Evolutionary conservation across 1,140 invertebrate genomes (phyloP).

Genomic region (Papilio polyxenes): DNA sequence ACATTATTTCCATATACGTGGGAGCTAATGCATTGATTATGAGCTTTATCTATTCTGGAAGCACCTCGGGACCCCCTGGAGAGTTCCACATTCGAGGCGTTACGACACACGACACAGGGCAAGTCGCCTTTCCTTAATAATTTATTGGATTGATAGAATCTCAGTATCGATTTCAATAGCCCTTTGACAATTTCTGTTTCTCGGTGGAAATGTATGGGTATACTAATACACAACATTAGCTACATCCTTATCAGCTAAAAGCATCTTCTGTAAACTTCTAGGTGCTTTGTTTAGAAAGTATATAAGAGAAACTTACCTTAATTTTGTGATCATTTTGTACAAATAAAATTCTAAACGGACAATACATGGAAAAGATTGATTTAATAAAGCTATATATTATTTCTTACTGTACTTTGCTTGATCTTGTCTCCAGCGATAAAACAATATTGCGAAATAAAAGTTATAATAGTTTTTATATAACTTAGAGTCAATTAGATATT

Average conservation of each 20-base stretch:
- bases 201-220: background rate
- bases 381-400: background rate
- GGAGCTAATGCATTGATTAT: slow-evolving; percentile 55
- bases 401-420: background rate
- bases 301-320: background rate
- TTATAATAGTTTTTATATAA: slow-evolving; percentile 38
- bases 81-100: slow-evolving; percentile 43
- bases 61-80: slow-evolving; percentile 38
- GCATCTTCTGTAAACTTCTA: too few species aligned
- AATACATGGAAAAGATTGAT: background rate
- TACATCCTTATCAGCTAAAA: background rate
- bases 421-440: slow-evolving; percentile 5
- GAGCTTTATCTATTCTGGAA: slow-evolving; percentile 49
- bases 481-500: slow-evolving; percentile 27
- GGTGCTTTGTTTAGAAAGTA: background rate
- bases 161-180: slow-evolving; percentile 42
- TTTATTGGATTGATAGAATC: slow-evolving; percentile 64
- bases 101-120: slow-evolving; percentile 56
- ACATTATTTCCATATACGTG: slow-evolving; percentile 42
- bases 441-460: slow-evolving; percentile 58
- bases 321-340: background rate
- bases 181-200: slow-evolving; percentile 30
- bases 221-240: background rate
- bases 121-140: slow-evolving; percentile 58
- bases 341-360: background rate